phyloP scores from a whole-genome alignment of 2,888 invertebrate species.

The Diaperis boleti region DNA sequence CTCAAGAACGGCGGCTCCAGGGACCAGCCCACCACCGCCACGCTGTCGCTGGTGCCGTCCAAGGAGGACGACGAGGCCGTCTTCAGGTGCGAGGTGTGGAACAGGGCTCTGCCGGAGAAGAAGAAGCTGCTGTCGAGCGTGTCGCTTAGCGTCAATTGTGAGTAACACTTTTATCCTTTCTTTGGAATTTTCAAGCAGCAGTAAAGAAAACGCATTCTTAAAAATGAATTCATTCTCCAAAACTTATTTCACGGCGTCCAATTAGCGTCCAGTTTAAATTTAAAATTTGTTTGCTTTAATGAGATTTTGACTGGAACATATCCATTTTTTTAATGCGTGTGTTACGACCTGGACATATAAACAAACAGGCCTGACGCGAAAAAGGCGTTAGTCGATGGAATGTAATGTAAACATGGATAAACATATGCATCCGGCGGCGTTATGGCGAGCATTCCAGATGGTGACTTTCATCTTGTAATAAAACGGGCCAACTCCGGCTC shows the following conservation, averaged over 20 bases:
- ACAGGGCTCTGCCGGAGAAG: slow-evolving; percentile 87
- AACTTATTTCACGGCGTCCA: too few species aligned
- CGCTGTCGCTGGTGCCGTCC: slow-evolving; percentile 80
- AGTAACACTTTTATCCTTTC: slow-evolving; percentile 67
- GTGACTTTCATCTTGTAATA: slow-evolving; percentile 38
- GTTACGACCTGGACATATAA: slow-evolving; percentile 23
- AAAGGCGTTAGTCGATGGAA: slow-evolving; percentile 40
- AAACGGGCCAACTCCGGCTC: slow-evolving; percentile 31
- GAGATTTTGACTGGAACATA: slow-evolving; percentile 6
- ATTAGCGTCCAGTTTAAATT: slow-evolving; percentile 21
- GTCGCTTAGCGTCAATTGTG: slow-evolving; percentile 89
- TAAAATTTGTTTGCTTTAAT: slow-evolving; percentile 4
- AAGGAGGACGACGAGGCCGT: slow-evolving; percentile 87
- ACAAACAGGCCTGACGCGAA: slow-evolving; percentile 38
- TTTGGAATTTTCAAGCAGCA: too few species aligned
- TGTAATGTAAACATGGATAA: slow-evolving; percentile 39
- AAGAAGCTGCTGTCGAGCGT: slow-evolving; percentile 84
- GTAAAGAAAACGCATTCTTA: too few species aligned
- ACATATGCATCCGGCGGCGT: slow-evolving; percentile 43
- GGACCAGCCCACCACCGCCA: slow-evolving; percentile 81
- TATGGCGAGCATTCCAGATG: slow-evolving; percentile 36
- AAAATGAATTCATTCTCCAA: too few species aligned
- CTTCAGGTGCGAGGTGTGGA: slow-evolving; percentile 89
- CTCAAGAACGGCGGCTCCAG: slow-evolving; percentile 79
- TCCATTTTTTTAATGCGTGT: slow-evolving; percentile 13